A percentile compares a stretch with the other conserved stretches of the same genome.
These are phyloP conservation scores for Campoplex capitator DNA, from an alignment of 2,888 invertebrate species.

Conservation along the genomic window DNA sequence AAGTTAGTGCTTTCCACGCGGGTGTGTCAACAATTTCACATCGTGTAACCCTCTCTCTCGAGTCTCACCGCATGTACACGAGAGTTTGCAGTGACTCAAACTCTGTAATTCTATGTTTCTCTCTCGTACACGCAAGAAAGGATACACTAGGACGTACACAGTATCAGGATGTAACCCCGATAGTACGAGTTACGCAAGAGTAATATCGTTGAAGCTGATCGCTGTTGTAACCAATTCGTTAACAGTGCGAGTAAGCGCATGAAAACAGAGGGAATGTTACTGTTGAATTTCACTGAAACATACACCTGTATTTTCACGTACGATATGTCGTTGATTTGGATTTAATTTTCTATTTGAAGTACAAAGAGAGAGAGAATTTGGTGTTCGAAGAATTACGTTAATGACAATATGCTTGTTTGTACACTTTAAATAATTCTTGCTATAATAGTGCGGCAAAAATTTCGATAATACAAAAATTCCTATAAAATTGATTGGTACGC, in stretches of 20 bases:
- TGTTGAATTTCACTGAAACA: constrained; percentile 8
- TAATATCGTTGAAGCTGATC: constrained; percentile 49
- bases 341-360: constrained; percentile 4
- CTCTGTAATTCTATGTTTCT: constrained; percentile 13
- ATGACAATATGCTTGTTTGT: neutral
- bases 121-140: neutral
- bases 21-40: constrained; percentile 60
- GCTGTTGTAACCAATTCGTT: constrained; percentile 28
- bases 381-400: neutral
- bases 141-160: neutral
- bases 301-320: neutral
- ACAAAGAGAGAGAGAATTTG: neutral
- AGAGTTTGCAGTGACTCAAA: constrained; percentile 41
- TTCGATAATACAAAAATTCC: no score
- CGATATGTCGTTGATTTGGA: neutral
- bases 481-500: no score
- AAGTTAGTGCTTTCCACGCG: constrained; percentile 58
- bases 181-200: constrained; percentile 44
- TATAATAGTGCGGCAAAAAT: neutral
- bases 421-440: neutral
- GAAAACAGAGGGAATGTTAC: constrained; percentile 15
- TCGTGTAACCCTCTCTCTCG: constrained; percentile 51
- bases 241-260: constrained; percentile 29
- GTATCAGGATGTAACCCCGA: constrained; percentile 15
- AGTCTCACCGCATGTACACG: constrained; percentile 40